phyloP scores from a whole-genome alignment of 2,888 invertebrate genomes.

The Eilema depressum region DNA sequence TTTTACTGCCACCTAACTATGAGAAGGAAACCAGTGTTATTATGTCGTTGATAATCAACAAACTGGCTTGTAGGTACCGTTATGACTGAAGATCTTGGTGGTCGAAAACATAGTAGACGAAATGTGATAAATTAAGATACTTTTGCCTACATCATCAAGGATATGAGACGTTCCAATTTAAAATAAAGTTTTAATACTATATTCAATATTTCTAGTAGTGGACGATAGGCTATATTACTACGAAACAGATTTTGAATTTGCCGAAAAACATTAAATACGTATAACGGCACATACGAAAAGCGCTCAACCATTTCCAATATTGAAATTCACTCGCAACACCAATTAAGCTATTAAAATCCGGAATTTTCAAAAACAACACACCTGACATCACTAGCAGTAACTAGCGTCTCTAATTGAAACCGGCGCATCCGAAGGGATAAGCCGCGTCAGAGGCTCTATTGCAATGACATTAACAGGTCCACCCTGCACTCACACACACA shows the following conservation, averaged over 20 bases:
- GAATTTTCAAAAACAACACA: slow-evolving; percentile 5
- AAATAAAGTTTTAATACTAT: not conserved
- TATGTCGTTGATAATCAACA: no score
- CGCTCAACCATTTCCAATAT: slow-evolving; percentile 6
- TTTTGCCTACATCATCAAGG: not conserved
- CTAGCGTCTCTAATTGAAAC: slow-evolving; percentile 20
- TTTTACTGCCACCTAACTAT: not conserved
- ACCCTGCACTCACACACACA: not conserved
- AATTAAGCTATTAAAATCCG: slow-evolving; percentile 4
- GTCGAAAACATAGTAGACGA: not conserved
- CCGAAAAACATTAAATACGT: not conserved
- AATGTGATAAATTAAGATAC: not conserved
- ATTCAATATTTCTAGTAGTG: no score
- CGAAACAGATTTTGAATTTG: not conserved
- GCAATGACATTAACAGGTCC: slow-evolving; percentile 10
- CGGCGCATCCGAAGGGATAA: slow-evolving; percentile 3
- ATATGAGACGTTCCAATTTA: not conserved
- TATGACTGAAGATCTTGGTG: not conserved
- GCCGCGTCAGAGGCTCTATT: not conserved
- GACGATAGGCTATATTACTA: no score
- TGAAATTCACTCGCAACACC: slow-evolving; percentile 7
- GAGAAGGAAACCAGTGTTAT: no score
- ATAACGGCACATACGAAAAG: not conserved
- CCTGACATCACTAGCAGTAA: slow-evolving; percentile 5
- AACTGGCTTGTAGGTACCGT: no score